A percentile compares a stretch with the other conserved stretches of the same genome.
Evolutionary conservation across 2,113 vertebrate genomes (phyloP).

Genomic region (Conger conger): DNA sequence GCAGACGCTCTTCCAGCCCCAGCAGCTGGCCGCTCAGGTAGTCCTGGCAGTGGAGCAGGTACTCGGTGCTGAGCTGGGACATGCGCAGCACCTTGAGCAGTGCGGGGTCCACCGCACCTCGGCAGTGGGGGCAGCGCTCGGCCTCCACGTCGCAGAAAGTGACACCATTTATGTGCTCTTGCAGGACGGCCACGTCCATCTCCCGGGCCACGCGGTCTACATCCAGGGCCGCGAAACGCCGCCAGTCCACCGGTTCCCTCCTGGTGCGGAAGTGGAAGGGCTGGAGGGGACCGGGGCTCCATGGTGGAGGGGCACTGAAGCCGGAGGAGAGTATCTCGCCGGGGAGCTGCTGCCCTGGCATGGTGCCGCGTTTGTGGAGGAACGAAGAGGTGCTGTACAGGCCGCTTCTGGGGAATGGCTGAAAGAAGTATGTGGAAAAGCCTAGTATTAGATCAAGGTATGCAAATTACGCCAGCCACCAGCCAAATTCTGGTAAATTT

Average conservation of each 20-base stretch:
- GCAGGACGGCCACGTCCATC: constrained; percentile 64
- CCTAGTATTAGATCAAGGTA: background rate
- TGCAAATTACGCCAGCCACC: no score
- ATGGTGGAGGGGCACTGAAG: constrained; percentile 9
- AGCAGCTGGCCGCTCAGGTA: constrained; percentile 56
- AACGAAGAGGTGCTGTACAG: background rate
- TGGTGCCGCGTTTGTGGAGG: constrained; percentile 20
- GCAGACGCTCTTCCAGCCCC: constrained; percentile 54
- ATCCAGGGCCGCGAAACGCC: constrained; percentile 63
- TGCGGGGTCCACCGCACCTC: constrained; percentile 56
- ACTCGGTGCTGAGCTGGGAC: constrained; percentile 75
- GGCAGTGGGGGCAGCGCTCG: constrained; percentile 66
- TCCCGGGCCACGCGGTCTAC: constrained; percentile 70
- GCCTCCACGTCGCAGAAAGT: constrained; percentile 69
- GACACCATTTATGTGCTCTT: constrained; percentile 62
- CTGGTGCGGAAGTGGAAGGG: constrained; percentile 67
- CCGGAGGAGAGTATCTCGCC: background rate
- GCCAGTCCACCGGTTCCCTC: constrained; percentile 63
- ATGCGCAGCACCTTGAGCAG: constrained; percentile 73
- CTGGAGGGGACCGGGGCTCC: constrained; percentile 31
- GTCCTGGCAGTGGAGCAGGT: constrained; percentile 74
- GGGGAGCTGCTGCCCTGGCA: constrained; percentile 33
- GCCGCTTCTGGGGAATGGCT: constrained; percentile 8
- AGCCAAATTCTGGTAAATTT: no score
- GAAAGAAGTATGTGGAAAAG: background rate